phyloP scores from a whole-genome alignment of 2,113 vertebrate species.

The Numida meleagris region DNA sequence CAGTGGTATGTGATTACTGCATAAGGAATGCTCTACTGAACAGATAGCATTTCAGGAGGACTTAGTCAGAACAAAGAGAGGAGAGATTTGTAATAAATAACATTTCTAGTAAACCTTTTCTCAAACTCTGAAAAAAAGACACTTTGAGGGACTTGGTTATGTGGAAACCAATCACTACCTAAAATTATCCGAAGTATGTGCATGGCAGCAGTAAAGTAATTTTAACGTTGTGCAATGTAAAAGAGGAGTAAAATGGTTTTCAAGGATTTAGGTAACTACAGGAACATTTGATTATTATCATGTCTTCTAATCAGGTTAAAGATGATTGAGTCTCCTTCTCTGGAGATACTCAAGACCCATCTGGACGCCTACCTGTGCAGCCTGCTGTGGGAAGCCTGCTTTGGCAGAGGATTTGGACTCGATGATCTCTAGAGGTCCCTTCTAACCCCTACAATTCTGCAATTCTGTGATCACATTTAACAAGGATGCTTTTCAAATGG shows the following conservation, averaged over 20 bases:
- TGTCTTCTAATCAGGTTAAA: not conserved
- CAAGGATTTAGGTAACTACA: not conserved
- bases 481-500: not conserved
- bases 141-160: not conserved
- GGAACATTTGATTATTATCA: not conserved
- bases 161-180: not conserved
- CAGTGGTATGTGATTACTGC: not conserved
- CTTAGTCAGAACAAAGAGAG: conserved; percentile 39
- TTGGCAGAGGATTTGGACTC: too few relatives aligned
- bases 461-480: too few relatives aligned
- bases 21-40: conserved; percentile 38
- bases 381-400: too few relatives aligned
- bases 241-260: not conserved
- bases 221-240: not conserved
- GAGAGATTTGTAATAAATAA: not conserved
- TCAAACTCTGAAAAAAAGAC: not conserved
- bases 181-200: conserved; percentile 19
- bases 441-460: too few relatives aligned
- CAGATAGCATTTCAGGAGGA: conserved; percentile 24
- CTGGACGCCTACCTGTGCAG: too few relatives aligned
- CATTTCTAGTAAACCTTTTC: conserved; percentile 23
- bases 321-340: too few relatives aligned
- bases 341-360: too few relatives aligned
- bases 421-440: too few relatives aligned
- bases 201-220: not conserved